Conservation (phyloP, 2,113 vertebrate species). For the Lichenostomus cassidix region DNA sequence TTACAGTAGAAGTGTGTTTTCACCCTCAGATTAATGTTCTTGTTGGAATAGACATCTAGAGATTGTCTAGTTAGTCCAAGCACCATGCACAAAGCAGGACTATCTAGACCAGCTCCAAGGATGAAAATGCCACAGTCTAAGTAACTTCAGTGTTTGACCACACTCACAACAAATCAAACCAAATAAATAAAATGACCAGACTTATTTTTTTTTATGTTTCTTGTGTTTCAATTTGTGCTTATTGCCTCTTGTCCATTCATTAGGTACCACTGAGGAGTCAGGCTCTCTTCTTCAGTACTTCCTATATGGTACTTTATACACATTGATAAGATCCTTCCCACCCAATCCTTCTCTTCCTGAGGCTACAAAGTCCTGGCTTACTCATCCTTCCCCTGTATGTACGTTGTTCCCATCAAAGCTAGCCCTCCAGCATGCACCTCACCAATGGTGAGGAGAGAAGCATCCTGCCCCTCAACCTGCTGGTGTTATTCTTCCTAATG, state of each 20-base stretch:
- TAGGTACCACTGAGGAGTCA: not conserved
- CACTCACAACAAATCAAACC: not conserved
- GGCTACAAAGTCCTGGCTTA: not conserved
- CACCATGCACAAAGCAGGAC: not conserved
- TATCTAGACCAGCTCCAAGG: not conserved
- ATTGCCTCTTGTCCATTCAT: not conserved
- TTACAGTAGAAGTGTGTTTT: not conserved
- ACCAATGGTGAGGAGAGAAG: not conserved
- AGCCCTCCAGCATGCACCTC: not conserved
- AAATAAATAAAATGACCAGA: not conserved
- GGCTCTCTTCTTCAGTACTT: not conserved
- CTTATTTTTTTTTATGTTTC: not conserved
- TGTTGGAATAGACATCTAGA: not conserved
- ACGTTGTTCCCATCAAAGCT: not conserved
- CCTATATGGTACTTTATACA: not conserved
- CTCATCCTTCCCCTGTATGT: not conserved
- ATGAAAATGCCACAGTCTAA: not conserved
- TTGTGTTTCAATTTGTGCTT: not conserved
- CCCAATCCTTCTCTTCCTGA: not conserved
- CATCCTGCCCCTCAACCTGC: fast-evolving
- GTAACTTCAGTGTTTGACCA: not conserved
- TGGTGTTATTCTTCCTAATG: not conserved
- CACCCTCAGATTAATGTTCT: not conserved
- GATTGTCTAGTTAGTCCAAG: not conserved
- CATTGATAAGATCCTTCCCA: not conserved